Base-by-base conservation (phyloP, 2,888 invertebrate genomes). In the Nasonovia ribisnigri region DNA sequence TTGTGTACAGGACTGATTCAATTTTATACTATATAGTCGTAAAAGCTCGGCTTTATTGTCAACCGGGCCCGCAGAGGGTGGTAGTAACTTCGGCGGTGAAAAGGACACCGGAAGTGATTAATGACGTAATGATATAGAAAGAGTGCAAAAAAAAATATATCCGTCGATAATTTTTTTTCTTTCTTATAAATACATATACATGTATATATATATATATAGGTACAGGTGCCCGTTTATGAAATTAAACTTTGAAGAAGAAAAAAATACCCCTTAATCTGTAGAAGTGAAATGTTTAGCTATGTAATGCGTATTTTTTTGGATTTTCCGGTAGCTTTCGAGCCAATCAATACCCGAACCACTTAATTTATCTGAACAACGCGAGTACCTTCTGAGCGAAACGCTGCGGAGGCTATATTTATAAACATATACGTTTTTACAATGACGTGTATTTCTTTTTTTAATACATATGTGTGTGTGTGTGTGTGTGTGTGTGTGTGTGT, bases 11-110 rank as follows among this genome's bases (percentile, higher is more conserved):
- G n/a, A 29, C 91, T 84, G 91, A 91, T 91, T 91, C 91, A 54
- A 91, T 91, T 91, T 57, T 84, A 91, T 54, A 91, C 42, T 60
- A 87, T 43, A 84, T 57, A 89, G 43, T 84, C 91, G 84, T 84
- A 84, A 57, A 57, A 57, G 51, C 77, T 77, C 84, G n/a, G 42
- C 84, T 84, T 84, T 91, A 84, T 91, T 91, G 91, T 84, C 84
- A 67, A 46, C 60, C 26, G 5, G 6, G 20, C 11, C 54, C 4
- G 46, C 29, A 8, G 43, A 36, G 46, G 6, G 29, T 29, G 57
- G 46, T 46, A 60, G n/a, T 29, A 77, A 36, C 67, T 77, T 77
- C 36, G 20, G 36, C 36, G 46, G 90, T 36, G 84, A 84, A 91
- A 91, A 77, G 54, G 51, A 91, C 51, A 43, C 91, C 54, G 51